Evolutionary conservation across 2,113 vertebrate species (phyloP).

Genomic region (Tylochromis polylepis): DNA sequence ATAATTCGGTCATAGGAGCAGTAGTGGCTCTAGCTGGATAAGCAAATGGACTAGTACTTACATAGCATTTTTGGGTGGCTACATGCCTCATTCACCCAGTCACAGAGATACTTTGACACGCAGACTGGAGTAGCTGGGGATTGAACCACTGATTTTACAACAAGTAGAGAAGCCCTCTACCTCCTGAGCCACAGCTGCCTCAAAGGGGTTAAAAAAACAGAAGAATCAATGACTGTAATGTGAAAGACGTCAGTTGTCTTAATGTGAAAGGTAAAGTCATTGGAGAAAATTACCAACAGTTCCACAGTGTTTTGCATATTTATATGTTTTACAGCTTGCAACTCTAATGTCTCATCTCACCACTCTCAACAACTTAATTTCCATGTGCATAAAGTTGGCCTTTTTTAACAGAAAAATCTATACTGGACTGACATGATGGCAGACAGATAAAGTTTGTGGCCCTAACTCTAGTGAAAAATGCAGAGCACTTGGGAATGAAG

Average conservation of each 20-base stretch:
- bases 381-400: not conserved
- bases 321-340: not conserved
- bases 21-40: not conserved
- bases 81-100: not conserved
- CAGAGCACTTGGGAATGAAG: not conserved
- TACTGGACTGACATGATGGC: not conserved
- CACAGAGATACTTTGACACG: not conserved
- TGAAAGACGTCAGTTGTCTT: not conserved
- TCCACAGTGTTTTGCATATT: not conserved
- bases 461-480: not conserved
- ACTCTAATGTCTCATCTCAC: not conserved
- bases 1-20: not conserved
- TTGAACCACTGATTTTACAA: not conserved
- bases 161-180: not conserved
- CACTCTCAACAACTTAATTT: not conserved
- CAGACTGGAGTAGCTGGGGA: not conserved
- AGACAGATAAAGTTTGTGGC: not conserved
- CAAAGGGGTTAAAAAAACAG: not conserved
- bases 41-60: not conserved
- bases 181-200: not conserved
- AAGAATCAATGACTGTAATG: not conserved
- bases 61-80: not conserved
- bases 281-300: not conserved
- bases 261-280: not conserved
- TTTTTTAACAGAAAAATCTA: not conserved